Conservation (phyloP, 2,797 vertebrate species). For the Petrocephalus sullivani region DNA sequence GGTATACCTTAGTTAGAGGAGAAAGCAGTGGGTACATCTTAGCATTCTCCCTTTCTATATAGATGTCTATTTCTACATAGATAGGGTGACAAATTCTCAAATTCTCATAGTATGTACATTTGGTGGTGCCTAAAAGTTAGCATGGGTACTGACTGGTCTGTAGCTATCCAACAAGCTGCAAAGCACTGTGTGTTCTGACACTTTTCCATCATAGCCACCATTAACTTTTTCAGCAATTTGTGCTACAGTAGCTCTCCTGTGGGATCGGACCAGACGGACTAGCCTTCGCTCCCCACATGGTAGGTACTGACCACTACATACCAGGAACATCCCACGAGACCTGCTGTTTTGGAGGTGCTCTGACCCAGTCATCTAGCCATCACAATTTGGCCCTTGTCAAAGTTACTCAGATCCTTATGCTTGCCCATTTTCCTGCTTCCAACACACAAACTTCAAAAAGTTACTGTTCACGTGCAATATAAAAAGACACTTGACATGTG, state of each 20-base stretch:
- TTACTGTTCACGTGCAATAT: neutral
- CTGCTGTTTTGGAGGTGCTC: neutral
- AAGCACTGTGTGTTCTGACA: neutral
- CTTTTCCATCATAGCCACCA: neutral
- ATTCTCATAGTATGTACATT: neutral
- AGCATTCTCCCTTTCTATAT: too few species aligned
- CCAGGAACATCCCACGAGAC: neutral
- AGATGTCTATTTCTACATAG: too few species aligned
- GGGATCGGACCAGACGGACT: neutral
- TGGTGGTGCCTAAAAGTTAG: neutral
- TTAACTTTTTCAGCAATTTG: neutral
- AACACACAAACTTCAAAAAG: neutral
- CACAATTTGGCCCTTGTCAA: neutral
- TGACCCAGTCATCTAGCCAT: neutral
- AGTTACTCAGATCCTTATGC: neutral
- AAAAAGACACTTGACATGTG: neutral
- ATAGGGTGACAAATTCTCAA: neutral
- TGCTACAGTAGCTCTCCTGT: neutral
- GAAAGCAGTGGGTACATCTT: too few species aligned
- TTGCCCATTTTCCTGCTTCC: neutral
- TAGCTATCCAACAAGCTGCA: neutral
- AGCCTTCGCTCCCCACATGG: neutral
- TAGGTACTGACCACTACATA: neutral
- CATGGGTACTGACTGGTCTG: neutral
- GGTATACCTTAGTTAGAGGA: too few species aligned